Percentiles rank a stretch among this genome's conserved stretches.
phyloP scores from a whole-genome alignment of 2,888 invertebrate genomes.

The Notodonta dromedarius region DNA sequence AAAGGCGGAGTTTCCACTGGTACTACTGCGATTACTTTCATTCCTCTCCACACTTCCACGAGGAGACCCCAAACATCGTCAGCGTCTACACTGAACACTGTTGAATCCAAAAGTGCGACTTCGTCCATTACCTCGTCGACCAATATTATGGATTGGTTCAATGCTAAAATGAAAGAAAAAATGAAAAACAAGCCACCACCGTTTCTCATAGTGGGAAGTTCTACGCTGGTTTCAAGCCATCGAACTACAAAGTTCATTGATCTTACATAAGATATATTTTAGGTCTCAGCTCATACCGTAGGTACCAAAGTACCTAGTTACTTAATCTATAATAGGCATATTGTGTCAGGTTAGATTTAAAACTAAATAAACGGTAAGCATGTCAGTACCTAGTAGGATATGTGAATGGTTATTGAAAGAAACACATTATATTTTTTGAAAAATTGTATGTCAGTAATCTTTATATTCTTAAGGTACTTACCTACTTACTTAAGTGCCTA shows the following conservation, averaged over 20 bases:
- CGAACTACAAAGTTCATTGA: conserved; percentile 45
- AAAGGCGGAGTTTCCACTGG: not conserved
- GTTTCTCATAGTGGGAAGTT: conserved; percentile 31
- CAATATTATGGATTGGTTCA: conserved; percentile 61
- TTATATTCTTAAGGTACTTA: no score
- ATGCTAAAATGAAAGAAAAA: conserved; percentile 39
- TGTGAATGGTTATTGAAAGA: no score
- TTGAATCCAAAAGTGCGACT: not conserved
- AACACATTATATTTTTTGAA: no score
- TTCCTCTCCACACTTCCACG: not conserved
- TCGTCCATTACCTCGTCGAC: conserved; percentile 22
- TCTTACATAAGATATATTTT: conserved; percentile 45
- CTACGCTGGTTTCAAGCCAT: conserved; percentile 29
- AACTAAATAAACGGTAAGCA: no score
- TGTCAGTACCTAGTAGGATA: no score
- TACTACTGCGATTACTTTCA: conserved; percentile 18
- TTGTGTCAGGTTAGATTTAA: no score
- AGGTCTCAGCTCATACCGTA: not conserved
- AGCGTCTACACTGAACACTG: not conserved
- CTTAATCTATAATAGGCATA: no score
- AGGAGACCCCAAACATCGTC: not conserved
- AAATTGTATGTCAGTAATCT: no score
- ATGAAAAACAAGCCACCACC: conserved; percentile 34
- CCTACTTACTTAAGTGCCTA: no score
- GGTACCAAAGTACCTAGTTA: not conserved